Conservation (phyloP, 2,113 vertebrate species). For the Gasterosteus nipponicus region DNA sequence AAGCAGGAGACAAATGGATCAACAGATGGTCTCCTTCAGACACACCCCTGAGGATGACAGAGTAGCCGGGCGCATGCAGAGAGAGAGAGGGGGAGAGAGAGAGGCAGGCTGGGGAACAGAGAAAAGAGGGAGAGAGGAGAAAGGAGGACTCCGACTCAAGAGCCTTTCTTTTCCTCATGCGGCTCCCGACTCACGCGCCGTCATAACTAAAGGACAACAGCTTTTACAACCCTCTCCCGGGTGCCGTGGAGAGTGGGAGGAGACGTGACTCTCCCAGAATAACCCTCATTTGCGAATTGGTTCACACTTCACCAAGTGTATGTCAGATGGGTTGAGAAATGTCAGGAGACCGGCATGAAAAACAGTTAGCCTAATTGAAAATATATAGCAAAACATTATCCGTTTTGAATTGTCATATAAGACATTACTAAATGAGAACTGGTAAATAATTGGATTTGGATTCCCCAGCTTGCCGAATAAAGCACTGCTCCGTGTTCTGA, state of each 20-base stretch:
- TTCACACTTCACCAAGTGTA: constrained; percentile 62
- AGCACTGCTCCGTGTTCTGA: background rate
- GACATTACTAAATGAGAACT: constrained; percentile 45
- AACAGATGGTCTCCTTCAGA: constrained; percentile 84
- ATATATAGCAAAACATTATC: constrained; percentile 43
- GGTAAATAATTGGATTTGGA: constrained; percentile 42
- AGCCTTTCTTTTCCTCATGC: constrained; percentile 54
- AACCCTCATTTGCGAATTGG: constrained; percentile 66
- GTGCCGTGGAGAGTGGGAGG: constrained; percentile 33
- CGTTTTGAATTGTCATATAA: constrained; percentile 40
- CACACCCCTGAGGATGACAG: constrained; percentile 76
- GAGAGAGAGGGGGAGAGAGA: constrained; percentile 50
- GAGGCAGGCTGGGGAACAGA: constrained; percentile 55
- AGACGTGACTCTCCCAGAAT: constrained; percentile 63
- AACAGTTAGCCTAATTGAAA: constrained; percentile 56
- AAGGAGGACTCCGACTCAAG: constrained; percentile 51
- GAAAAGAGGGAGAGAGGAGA: constrained; percentile 36
- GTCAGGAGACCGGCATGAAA: constrained; percentile 53
- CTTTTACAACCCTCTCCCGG: constrained; percentile 62
- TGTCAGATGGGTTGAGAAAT: constrained; percentile 56
- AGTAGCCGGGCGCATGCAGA: constrained; percentile 69
- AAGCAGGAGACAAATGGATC: constrained; percentile 79
- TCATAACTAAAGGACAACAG: constrained; percentile 71
- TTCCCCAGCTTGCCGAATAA: constrained; percentile 38
- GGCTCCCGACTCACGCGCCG: constrained; percentile 48